Percentiles rank a stretch among this genome's conserved stretches.
phyloP scores from a whole-genome alignment of 2,113 vertebrate genomes.

The Psittacula cyanocephala region DNA sequence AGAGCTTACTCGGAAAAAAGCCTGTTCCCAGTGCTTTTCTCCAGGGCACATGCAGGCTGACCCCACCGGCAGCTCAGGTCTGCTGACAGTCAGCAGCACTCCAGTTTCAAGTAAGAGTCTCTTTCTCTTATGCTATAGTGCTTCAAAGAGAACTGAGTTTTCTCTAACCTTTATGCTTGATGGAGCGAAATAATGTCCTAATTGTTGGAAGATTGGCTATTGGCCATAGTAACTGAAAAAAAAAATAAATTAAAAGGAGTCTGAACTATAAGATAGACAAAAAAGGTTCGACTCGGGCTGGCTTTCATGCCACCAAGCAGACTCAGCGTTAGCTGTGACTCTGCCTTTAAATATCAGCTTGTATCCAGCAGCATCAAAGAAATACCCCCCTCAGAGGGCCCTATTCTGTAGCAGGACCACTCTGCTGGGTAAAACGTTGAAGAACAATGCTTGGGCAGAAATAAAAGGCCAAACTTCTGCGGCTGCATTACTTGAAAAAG shows the following conservation, averaged over 20 bases:
- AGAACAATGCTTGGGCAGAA: background rate
- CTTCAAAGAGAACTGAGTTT: constrained; percentile 10
- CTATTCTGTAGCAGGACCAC: background rate
- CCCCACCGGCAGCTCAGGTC: background rate
- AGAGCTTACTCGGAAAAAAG: background rate
- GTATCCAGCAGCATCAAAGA: background rate
- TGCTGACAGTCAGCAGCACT: background rate
- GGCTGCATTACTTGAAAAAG: background rate
- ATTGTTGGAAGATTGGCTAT: background rate
- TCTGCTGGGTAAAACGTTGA: background rate
- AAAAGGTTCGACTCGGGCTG: background rate
- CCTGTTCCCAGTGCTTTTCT: background rate
- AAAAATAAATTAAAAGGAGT: background rate
- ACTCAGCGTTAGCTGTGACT: background rate
- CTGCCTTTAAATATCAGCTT: background rate
- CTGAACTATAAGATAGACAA: background rate
- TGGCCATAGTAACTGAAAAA: background rate
- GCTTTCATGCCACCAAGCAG: background rate
- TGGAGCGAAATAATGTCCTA: background rate
- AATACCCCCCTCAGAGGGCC: background rate
- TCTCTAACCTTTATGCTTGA: background rate
- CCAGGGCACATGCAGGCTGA: background rate
- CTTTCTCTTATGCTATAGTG: background rate
- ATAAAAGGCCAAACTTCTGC: background rate
- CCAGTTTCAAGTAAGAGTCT: background rate